phyloP scores from a whole-genome alignment of 2,888 invertebrate genomes.

The Drosophila testacea region DNA sequence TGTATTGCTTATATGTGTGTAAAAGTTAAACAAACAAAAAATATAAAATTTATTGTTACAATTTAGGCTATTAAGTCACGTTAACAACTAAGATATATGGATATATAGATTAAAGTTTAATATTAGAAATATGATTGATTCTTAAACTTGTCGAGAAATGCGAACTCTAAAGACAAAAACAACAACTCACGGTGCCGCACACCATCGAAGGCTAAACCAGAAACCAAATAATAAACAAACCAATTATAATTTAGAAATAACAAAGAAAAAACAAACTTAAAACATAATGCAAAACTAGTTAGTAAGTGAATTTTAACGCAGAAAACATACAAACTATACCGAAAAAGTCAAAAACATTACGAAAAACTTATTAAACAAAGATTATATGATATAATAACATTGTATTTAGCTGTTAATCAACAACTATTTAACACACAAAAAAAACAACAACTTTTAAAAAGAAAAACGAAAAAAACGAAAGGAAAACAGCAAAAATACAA shows the following conservation, averaged over 20 bases:
- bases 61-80: constrained; percentile 73
- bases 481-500: constrained; percentile 49
- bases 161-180: constrained; percentile 63
- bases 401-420: constrained; percentile 77
- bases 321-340: constrained; percentile 59
- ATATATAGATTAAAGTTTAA: constrained; percentile 65
- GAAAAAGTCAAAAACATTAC: constrained; percentile 48
- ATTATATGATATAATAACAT: constrained; percentile 66
- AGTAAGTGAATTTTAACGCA: constrained; percentile 77
- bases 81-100: constrained; percentile 71
- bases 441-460: constrained; percentile 49
- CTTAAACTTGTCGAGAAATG: constrained; percentile 78
- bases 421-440: constrained; percentile 64
- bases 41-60: constrained; percentile 72
- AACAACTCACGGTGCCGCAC: constrained; percentile 64
- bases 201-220: constrained; percentile 64
- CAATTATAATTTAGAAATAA: constrained; percentile 65
- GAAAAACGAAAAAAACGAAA: constrained; percentile 39
- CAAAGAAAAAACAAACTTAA: constrained; percentile 12
- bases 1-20: constrained; percentile 74
- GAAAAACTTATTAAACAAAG: constrained; percentile 45
- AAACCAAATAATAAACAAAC: constrained; percentile 61
- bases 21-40: constrained; percentile 55
- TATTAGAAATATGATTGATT: constrained; percentile 70
- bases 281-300: constrained; percentile 61